These are phyloP conservation scores for Steatocranus sp. DNA, from an alignment of 2,797 vertebrate genomes.

Conservation along the genomic window DNA sequence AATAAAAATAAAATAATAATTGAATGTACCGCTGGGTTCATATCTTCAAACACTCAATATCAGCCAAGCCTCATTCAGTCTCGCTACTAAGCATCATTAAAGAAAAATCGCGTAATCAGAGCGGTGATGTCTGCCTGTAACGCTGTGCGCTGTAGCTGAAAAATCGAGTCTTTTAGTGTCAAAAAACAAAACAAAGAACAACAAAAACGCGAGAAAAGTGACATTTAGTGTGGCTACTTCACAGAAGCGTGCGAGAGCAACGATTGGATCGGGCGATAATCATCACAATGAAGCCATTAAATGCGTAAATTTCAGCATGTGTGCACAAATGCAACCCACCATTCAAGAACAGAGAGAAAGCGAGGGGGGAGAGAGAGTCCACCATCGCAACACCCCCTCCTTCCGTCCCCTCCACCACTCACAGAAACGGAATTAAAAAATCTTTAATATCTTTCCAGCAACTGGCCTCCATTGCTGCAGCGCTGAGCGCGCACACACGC, in stretches of 20 bases:
- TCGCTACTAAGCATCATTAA: background rate
- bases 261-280: conserved; percentile 31
- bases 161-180: background rate
- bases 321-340: conserved; percentile 16
- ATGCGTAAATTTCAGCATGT: conserved; percentile 24
- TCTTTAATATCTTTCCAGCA: conserved; percentile 26
- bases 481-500: background rate
- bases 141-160: background rate
- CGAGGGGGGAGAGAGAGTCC: background rate
- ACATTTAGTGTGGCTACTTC: background rate
- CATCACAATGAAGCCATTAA: background rate
- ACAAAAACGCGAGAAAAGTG: background rate
- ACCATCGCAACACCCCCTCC: conserved; percentile 40
- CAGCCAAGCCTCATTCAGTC: background rate
- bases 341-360: conserved; percentile 1
- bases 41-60: background rate
- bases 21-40: background rate
- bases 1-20: background rate
- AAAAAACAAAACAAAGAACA: background rate
- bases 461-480: conserved; percentile 56
- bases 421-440: conserved; percentile 59
- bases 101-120: background rate
- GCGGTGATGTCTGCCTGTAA: background rate
- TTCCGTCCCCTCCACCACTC: conserved; percentile 45
- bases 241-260: conserved; percentile 12